Percentiles rank a stretch among this genome's conserved stretches.
Conservation (phyloP, 2,113 vertebrate genomes). For the Erythrolamprus reginae region DNA sequence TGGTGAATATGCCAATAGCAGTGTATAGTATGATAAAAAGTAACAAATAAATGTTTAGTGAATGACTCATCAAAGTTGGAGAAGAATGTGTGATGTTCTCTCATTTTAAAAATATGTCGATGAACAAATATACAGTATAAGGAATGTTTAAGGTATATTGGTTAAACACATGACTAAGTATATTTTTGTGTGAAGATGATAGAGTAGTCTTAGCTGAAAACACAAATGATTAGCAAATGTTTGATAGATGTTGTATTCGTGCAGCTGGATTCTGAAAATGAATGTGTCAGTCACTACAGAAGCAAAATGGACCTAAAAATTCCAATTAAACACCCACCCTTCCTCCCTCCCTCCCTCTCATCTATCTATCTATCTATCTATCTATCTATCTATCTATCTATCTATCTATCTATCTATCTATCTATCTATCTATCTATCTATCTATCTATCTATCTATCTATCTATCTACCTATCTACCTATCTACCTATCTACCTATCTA, state of each 20-base stretch:
- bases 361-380: too few species aligned
- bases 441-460: too few species aligned
- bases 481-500: too few species aligned
- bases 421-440: too few species aligned
- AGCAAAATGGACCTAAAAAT: neutral
- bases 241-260: neutral
- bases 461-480: too few species aligned
- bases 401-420: too few species aligned
- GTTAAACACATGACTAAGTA: neutral
- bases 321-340: too few species aligned
- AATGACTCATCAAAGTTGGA: neutral
- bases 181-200: neutral
- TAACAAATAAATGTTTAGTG: neutral
- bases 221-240: neutral
- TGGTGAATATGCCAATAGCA: neutral
- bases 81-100: neutral
- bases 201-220: neutral
- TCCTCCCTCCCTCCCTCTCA: too few species aligned
- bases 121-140: neutral
- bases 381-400: too few species aligned
- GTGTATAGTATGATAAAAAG: neutral
- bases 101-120: neutral
- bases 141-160: neutral
- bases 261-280: neutral
- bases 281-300: neutral